Conservation (phyloP, 2,797 vertebrate genomes). For the Sebastolobus alascanus region DNA sequence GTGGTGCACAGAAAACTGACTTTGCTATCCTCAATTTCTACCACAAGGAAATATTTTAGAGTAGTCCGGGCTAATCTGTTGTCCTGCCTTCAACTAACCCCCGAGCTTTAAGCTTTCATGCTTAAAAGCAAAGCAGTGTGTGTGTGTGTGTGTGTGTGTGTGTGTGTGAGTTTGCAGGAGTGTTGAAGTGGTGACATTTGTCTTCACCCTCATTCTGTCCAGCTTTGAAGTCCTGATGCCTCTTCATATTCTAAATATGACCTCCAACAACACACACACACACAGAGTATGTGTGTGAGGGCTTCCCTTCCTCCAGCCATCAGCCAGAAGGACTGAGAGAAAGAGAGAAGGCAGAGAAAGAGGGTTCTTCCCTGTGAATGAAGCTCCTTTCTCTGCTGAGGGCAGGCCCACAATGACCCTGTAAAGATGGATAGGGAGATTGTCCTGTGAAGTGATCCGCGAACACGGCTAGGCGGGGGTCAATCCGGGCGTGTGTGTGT, state of each 20-base stretch:
- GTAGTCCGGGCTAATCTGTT: neutral
- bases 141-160: conserved; percentile 14
- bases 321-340: conserved; percentile 63
- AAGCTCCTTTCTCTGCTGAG: conserved; percentile 86
- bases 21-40: neutral
- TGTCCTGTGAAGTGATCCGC: conserved; percentile 94
- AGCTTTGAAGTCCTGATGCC: conserved; percentile 87
- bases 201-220: conserved; percentile 69
- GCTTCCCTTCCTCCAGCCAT: conserved; percentile 71
- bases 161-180: conserved; percentile 3
- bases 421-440: conserved; percentile 91
- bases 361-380: conserved; percentile 87
- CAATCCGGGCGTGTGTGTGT: conserved; percentile 65
- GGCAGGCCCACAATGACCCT: conserved; percentile 87
- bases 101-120: neutral
- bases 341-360: conserved; percentile 59
- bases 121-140: conserved; percentile 1
- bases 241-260: conserved; percentile 88
- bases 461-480: conserved; percentile 84
- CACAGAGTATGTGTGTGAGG: conserved; percentile 69
- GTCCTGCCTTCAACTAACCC: neutral
- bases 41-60: neutral
- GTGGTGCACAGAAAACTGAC: neutral
- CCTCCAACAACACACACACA: conserved; percentile 73
- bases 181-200: conserved; percentile 56